Base-by-base conservation (phyloP, 1,140 invertebrate species). In the Diabrotica undecimpunctata region DNA sequence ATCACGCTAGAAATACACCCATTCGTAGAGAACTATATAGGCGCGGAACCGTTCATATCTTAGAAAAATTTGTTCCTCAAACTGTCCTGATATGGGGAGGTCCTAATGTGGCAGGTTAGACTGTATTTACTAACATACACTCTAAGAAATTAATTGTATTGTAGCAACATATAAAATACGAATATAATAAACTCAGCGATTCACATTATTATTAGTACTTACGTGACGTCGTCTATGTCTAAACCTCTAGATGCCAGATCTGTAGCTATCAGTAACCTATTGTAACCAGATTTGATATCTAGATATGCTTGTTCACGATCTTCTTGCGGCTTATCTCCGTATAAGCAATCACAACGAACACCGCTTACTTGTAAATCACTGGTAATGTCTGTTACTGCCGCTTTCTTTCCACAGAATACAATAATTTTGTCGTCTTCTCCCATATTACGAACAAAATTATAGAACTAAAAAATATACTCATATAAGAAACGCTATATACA, bases 221-320 rank as follows among this genome's bases (percentile, higher is more conserved):
- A 94, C 82, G 93, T 95, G 5, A 97, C 85, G 75, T 96, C 93
- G 77, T 91, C 89, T 50, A 97, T 95, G 78, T 98, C 95, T 54
- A 97, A 86, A 37, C 95, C 95, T 70, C 95, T 83, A 37, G 93
- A 94, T 0, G 94, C 95, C 12, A 97, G 90, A 84, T 97, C 95
- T n/a, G 95, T 97, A 5, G 95, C 95, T 14, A 97, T 85, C n/a
- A 97, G 81, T 68, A 97, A 92, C 39, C 83, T 83, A 0, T 91
- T 89, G 6, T 79, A 75, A 0, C 93, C 93, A 64, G 81, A 82
- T 72, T 89, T 89, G 64, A 97, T 87, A 70, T 95, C 93, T 39
- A 86, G 85, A 7, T 97, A 80, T 7, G 94, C 93, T 77, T 87
- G 87, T 77, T 97, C 94, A 54, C 95, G 81, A 74, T 97, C 95